These are phyloP conservation scores for Axea sp. DNA, from an alignment of 2,888 invertebrate genomes.

Conservation along the genomic window DNA sequence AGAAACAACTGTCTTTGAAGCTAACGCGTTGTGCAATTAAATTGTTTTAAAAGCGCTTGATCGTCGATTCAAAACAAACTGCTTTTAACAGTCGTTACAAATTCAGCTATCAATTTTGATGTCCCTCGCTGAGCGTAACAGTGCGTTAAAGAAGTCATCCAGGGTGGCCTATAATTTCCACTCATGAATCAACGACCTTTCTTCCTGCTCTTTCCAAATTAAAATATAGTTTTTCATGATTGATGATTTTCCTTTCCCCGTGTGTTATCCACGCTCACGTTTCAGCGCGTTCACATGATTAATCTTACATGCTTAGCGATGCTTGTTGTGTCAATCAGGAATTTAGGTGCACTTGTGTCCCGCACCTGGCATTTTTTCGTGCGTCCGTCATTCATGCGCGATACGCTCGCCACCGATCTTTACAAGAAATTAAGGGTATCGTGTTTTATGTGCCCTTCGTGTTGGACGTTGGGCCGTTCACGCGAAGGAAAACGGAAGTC, in stretches of 20 bases:
- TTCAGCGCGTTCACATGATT: slow-evolving; percentile 25
- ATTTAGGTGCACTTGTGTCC: slow-evolving; percentile 27
- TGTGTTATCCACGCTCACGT: slow-evolving; percentile 7
- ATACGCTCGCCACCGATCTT: slow-evolving; percentile 8
- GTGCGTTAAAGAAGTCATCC: neutral
- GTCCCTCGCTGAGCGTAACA: too few species aligned
- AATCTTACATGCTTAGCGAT: slow-evolving; percentile 26
- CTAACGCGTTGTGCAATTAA: too few species aligned
- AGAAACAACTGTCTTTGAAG: too few species aligned
- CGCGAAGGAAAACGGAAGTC: slow-evolving; percentile 31
- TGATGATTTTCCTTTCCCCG: slow-evolving; percentile 10
- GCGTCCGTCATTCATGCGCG: slow-evolving; percentile 19
- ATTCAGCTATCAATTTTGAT: too few species aligned
- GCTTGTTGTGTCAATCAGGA: slow-evolving; percentile 21
- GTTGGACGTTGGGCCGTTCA: neutral
- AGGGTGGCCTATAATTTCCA: neutral
- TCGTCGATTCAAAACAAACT: too few species aligned
- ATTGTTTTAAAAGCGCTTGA: too few species aligned
- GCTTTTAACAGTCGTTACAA: too few species aligned
- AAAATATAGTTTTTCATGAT: slow-evolving; percentile 19
- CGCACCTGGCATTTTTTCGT: slow-evolving; percentile 28
- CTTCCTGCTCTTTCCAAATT: slow-evolving; percentile 10
- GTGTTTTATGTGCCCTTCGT: slow-evolving; percentile 2
- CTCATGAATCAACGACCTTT: slow-evolving; percentile 1
- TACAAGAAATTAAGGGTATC: slow-evolving; percentile 34